These are phyloP conservation scores for Heteromyza rotundicornis DNA, from an alignment of 2,888 invertebrate genomes.

Conservation along the genomic window DNA sequence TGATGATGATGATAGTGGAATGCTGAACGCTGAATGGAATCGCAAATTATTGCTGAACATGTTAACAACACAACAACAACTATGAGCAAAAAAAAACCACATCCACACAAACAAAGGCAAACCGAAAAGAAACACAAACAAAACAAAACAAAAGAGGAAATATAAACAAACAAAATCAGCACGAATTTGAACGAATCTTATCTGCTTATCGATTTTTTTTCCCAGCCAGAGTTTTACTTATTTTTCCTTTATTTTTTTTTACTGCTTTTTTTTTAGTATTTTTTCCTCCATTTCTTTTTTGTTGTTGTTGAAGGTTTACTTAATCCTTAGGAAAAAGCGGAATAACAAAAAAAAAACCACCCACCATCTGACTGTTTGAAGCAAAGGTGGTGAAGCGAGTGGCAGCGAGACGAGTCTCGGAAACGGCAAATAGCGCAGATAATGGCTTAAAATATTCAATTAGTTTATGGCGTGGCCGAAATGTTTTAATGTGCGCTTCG, in stretches of 20 bases:
- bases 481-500: neutral
- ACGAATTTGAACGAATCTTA: neutral
- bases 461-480: conserved; percentile 42
- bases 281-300: neutral
- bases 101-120: neutral
- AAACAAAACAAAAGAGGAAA: neutral
- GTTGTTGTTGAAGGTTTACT: neutral
- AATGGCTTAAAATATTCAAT: conserved; percentile 51
- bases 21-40: conserved; percentile 6
- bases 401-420: neutral
- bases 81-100: too few species aligned
- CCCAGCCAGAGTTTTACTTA: too few species aligned
- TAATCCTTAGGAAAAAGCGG: neutral
- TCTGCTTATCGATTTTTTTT: neutral
- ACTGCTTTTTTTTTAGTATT: neutral
- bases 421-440: conserved; percentile 43
- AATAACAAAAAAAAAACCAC: too few species aligned
- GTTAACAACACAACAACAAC: neutral
- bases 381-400: neutral
- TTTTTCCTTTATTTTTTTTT: neutral
- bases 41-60: conserved; percentile 9
- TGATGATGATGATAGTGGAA: conserved; percentile 4
- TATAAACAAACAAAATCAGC: neutral
- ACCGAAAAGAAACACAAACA: neutral
- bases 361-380: too few species aligned